phyloP scores from a whole-genome alignment of 2,113 vertebrate species.

The Alethe diademata region DNA sequence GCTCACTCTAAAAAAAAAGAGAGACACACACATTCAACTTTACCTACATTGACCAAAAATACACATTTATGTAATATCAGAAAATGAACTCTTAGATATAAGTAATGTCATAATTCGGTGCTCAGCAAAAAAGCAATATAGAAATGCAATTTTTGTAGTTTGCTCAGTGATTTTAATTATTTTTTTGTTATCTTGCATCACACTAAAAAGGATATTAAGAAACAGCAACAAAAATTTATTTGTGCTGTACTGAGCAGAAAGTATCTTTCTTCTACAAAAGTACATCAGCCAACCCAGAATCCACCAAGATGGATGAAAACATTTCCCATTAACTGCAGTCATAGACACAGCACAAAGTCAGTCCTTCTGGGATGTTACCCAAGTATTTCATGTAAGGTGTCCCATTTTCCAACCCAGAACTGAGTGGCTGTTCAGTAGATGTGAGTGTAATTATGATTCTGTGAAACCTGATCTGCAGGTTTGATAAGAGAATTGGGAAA shows the following conservation, averaged over 20 bases:
- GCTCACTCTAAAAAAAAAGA: constrained; percentile 81
- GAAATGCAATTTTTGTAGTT: neutral
- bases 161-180: neutral
- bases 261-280: neutral
- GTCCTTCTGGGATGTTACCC: neutral
- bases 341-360: neutral
- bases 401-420: neutral
- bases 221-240: neutral
- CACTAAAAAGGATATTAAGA: neutral
- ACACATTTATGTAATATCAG: neutral
- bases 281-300: neutral
- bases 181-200: neutral
- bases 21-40: neutral
- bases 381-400: neutral
- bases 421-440: neutral
- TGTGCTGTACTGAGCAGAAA: neutral
- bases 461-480: neutral
- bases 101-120: neutral
- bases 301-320: neutral
- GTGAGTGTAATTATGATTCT: neutral
- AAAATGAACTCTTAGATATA: neutral
- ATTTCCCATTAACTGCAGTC: neutral
- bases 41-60: neutral
- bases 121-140: neutral
- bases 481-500: neutral